These are phyloP conservation scores for Epinephelus cyanopodus DNA, from an alignment of 2,113 vertebrate genomes.

Conservation along the genomic window DNA sequence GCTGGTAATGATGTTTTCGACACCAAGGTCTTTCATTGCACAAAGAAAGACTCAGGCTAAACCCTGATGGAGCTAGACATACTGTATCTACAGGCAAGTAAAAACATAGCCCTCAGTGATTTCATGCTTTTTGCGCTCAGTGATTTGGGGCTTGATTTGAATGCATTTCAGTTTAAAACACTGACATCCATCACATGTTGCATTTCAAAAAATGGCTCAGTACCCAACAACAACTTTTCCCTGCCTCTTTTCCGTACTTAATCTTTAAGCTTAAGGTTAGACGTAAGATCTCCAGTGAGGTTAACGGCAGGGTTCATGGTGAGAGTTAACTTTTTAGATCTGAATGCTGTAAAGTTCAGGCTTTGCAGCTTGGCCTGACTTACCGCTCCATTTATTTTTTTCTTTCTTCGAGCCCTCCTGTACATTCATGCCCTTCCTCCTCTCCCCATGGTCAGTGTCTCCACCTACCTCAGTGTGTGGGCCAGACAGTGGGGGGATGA, in stretches of 20 bases:
- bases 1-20: slow-evolving; percentile 74
- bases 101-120: slow-evolving; percentile 55
- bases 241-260: slow-evolving; percentile 9
- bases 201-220: slow-evolving; percentile 34
- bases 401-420: slow-evolving; percentile 71
- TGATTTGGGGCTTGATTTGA: slow-evolving; percentile 48
- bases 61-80: slow-evolving; percentile 50
- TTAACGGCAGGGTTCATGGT: slow-evolving; percentile 25
- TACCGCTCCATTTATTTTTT: background rate
- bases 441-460: slow-evolving; percentile 68
- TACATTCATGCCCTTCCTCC: slow-evolving; percentile 18
- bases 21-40: slow-evolving; percentile 69
- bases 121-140: slow-evolving; percentile 34
- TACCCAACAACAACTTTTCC: slow-evolving; percentile 48
- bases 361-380: slow-evolving; percentile 15
- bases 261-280: slow-evolving; percentile 34
- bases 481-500: slow-evolving; percentile 69
- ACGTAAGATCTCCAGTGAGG: slow-evolving; percentile 17
- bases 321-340: slow-evolving; percentile 46
- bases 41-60: slow-evolving; percentile 57
- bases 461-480: slow-evolving; percentile 79
- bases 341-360: slow-evolving; percentile 20
- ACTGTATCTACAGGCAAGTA: slow-evolving; percentile 51
- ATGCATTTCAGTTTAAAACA: slow-evolving; percentile 37
- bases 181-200: slow-evolving; percentile 47